phyloP scores from a whole-genome alignment of 2,888 invertebrate species.

The Harpalus rufipes region DNA sequence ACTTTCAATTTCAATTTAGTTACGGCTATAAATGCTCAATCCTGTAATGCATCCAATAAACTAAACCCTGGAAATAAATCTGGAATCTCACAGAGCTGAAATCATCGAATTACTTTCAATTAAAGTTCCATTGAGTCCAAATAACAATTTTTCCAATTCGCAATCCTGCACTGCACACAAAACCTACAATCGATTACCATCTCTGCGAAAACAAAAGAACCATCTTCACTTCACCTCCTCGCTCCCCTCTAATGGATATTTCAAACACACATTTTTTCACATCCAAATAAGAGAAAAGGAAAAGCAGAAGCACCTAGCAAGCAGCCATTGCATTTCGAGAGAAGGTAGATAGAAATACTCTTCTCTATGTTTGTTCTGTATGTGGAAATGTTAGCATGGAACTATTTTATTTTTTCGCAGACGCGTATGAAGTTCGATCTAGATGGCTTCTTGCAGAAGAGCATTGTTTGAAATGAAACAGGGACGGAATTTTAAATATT shows the following conservation, averaged over 20 bases:
- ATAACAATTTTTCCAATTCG: slow-evolving; percentile 51
- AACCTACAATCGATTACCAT: slow-evolving; percentile 49
- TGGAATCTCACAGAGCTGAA: neutral
- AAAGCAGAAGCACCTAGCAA: slow-evolving; percentile 6
- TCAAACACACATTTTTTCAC: slow-evolving; percentile 46
- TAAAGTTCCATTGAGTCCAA: slow-evolving; percentile 22
- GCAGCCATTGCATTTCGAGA: neutral
- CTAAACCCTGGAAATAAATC: neutral
- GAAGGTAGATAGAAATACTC: slow-evolving; percentile 6
- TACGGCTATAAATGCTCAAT: neutral
- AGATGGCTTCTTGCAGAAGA: neutral
- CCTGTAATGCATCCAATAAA: neutral
- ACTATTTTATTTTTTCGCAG: slow-evolving; percentile 54
- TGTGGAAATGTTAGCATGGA: slow-evolving; percentile 14
- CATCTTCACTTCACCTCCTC: slow-evolving; percentile 16
- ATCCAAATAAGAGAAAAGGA: slow-evolving; percentile 32
- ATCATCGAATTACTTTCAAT: slow-evolving; percentile 34
- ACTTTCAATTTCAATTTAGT: neutral
- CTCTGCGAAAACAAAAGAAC: slow-evolving; percentile 50
- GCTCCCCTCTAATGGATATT: slow-evolving; percentile 32
- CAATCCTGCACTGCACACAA: slow-evolving; percentile 44
- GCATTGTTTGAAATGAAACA: neutral
- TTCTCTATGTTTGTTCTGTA: neutral
- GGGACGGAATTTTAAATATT: too few species aligned
- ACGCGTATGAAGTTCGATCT: slow-evolving; percentile 22